Conservation (phyloP, 2,888 invertebrate species). For the Eilema caniola region DNA sequence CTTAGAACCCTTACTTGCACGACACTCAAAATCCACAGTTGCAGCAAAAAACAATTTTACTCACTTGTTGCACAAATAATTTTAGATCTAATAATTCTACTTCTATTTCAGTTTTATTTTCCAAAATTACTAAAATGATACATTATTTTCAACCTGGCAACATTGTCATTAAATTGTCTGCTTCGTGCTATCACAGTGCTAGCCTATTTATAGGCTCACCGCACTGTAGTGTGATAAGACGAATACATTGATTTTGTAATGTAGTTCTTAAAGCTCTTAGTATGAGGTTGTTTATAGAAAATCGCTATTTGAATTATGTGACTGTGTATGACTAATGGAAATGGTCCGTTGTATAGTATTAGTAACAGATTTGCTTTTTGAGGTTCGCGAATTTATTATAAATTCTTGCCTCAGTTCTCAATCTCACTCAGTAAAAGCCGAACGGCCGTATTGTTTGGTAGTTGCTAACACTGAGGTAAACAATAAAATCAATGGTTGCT, state of each 20-base stretch:
- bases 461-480: too few species aligned
- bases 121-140: conserved; percentile 17
- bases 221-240: conserved; percentile 15
- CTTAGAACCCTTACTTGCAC: too few species aligned
- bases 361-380: background rate
- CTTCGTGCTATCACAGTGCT: conserved; percentile 12
- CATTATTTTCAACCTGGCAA: conserved; percentile 22
- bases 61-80: too few species aligned
- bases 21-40: too few species aligned
- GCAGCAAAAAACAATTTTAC: too few species aligned
- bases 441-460: background rate
- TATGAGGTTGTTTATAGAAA: background rate
- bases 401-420: too few species aligned
- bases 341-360: background rate
- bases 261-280: background rate
- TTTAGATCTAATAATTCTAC: too few species aligned
- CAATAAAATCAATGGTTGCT: too few species aligned
- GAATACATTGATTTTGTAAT: conserved; percentile 8
- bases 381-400: background rate
- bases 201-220: conserved; percentile 16
- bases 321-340: background rate
- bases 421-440: too few species aligned
- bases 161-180: conserved; percentile 25
- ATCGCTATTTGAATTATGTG: background rate
- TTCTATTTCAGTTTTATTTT: background rate